Evolutionary conservation across 2,888 invertebrate species (phyloP), one percentile per base, ranked within the genome.

Genomic region (Cylloceria caligata): DNA sequence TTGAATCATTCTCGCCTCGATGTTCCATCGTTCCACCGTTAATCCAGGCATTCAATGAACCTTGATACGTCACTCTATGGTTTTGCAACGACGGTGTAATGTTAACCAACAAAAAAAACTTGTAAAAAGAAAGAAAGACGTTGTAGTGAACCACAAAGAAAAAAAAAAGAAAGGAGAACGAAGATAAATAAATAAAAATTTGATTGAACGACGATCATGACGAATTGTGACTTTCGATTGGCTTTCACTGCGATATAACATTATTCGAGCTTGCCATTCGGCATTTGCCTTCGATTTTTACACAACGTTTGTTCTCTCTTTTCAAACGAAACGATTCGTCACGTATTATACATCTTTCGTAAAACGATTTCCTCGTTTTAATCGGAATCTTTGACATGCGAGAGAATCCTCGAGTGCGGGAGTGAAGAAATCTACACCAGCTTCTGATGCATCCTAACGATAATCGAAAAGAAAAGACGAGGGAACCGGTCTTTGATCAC

Each of bases 401-500:
- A 39, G 3, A 39, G 13, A 39, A 39, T 1, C 30, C 11, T 21
- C 16, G 19, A 6, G 16, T 19, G 19, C 7, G 55, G 65, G 19
- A 67, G 45, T 47, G 45, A 47, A 16, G 47, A 45, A 68, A 74
- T 73, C 72, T 65, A 65, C 36, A 34, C 47, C 16, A 27, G 21
- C 74, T n/a, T 34, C 4, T 30, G 52, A 60, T 42, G 52, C 27
- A 52, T 62, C 49, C 9, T 36, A 34, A 47, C 21, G 60, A 73
- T 62, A 64, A 5, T 42, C 3, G 24, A 19, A 62, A n/a, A 34
- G 34, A 30, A 52, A 55, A 21, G 42, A 71, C 52, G 30, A 24
- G 60, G 30, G 49, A 83, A 84, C 81, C 84, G 83, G 84, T 84
- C 78, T 81, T 79, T 79, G 71, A 83, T 76, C 75, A 83, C 62